A percentile compares a stretch with the other conserved stretches of the same genome.
Conservation (phyloP, 1,140 invertebrate species). For the Vollenhovia emeryi region DNA sequence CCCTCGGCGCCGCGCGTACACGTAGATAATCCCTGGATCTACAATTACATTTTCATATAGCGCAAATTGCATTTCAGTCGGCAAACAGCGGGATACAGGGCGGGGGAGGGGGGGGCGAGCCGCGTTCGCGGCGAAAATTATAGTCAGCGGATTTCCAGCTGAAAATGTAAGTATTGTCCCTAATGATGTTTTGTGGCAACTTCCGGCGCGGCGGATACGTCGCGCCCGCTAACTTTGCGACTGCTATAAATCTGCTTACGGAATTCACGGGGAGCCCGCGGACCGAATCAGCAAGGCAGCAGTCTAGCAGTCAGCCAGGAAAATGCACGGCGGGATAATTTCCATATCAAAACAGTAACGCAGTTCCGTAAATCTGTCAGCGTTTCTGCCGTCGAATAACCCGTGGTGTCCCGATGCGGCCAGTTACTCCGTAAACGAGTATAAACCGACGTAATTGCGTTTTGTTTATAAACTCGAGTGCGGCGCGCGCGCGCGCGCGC, state of each 20-base stretch:
- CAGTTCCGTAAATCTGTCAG: conserved; percentile 53
- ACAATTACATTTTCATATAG: conserved; percentile 60
- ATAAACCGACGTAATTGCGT: conserved; percentile 46
- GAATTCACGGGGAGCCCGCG: conserved; percentile 11
- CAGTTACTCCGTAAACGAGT: conserved; percentile 44
- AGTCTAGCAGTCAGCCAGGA: conserved; percentile 18
- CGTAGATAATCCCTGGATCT: conserved; percentile 54
- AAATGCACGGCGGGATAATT: conserved; percentile 44
- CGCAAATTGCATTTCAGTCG: conserved; percentile 54
- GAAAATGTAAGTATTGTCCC: conserved; percentile 58
- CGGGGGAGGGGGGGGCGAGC: neutral
- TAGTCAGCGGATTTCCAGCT: conserved; percentile 35
- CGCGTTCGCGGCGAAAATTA: conserved; percentile 45
- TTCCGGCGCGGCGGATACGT: conserved; percentile 35
- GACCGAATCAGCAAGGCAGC: conserved; percentile 42
- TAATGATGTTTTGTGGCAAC: conserved; percentile 62
- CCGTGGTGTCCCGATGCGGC: conserved; percentile 43
- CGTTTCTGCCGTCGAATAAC: conserved; percentile 45
- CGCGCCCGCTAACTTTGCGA: conserved; percentile 41
- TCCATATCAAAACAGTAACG: conserved; percentile 53
- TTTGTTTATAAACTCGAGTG: conserved; percentile 42
- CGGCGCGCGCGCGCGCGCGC: no score
- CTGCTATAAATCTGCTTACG: conserved; percentile 48
- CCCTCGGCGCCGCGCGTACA: neutral
- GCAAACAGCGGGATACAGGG: conserved; percentile 26